Evolutionary conservation across 1,140 invertebrate genomes (phyloP).

Genomic region (Ericerus pela): DNA sequence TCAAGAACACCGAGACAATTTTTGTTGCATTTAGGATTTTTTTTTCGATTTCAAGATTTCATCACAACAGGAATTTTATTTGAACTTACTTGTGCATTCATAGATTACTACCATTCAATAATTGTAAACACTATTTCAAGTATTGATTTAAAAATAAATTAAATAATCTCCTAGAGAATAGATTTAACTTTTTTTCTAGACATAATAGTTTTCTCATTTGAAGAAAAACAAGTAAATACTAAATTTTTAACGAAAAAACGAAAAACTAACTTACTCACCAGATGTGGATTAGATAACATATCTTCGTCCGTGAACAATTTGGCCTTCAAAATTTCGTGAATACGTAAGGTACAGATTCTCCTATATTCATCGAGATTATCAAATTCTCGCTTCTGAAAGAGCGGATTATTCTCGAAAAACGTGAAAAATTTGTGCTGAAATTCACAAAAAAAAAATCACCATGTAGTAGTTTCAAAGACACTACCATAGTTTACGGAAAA

Average conservation of each 20-base stretch:
- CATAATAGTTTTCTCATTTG: no score
- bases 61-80: no score
- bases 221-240: not conserved
- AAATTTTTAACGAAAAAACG: not conserved
- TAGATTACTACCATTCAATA: not conserved
- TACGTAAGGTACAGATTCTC: conserved; percentile 35
- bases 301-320: not conserved
- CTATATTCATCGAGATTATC: conserved; percentile 41
- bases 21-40: no score
- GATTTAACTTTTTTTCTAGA: no score
- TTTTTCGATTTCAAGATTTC: no score
- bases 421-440: not conserved
- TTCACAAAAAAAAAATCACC: no score
- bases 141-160: no score
- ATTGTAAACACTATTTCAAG: not conserved
- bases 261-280: not conserved
- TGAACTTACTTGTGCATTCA: no score
- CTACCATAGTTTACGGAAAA: no score
- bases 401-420: conserved; percentile 27
- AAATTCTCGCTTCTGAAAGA: conserved; percentile 34
- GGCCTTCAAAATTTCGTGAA: not conserved
- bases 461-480: no score
- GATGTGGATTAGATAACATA: not conserved
- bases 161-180: no score
- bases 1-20: no score